Percentiles rank a stretch among this genome's conserved stretches.
Conservation (phyloP, 2,797 vertebrate species). For the Betta splendens region DNA sequence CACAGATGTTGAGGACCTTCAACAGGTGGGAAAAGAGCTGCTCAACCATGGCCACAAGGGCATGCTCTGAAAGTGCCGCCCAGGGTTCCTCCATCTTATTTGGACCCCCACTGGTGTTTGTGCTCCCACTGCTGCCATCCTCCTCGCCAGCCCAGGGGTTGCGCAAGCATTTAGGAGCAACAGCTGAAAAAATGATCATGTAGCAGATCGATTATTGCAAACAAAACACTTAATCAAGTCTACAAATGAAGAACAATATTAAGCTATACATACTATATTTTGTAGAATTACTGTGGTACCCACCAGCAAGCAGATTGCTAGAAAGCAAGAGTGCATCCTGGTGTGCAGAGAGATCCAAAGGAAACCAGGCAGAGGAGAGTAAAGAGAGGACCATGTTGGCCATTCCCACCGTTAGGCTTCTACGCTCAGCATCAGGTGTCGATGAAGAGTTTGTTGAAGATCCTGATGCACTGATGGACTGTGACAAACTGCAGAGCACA, state of each 20-base stretch:
- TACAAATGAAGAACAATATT: background rate
- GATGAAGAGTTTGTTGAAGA: constrained; percentile 48
- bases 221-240: background rate
- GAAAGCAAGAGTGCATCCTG: constrained; percentile 92
- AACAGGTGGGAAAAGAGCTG: constrained; percentile 95
- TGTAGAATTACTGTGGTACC: background rate
- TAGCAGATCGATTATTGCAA: background rate
- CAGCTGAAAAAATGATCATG: constrained; percentile 76
- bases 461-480: constrained; percentile 69
- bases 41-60: constrained; percentile 89
- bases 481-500: constrained; percentile 81
- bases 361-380: constrained; percentile 97
- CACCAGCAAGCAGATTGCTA: constrained; percentile 95
- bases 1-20: constrained; percentile 95
- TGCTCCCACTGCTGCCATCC: constrained; percentile 76
- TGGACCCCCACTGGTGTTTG: constrained; percentile 53
- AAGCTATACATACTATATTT: background rate
- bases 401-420: constrained; percentile 88
- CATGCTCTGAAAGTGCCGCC: constrained; percentile 89
- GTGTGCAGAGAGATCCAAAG: constrained; percentile 93
- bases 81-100: constrained; percentile 91
- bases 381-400: constrained; percentile 90
- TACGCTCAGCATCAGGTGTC: constrained; percentile 79
- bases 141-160: constrained; percentile 92
- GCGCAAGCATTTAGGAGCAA: constrained; percentile 91